Evolutionary conservation across 2,888 invertebrate genomes (phyloP).

Genomic region (Thymelicus sylvestris): DNA sequence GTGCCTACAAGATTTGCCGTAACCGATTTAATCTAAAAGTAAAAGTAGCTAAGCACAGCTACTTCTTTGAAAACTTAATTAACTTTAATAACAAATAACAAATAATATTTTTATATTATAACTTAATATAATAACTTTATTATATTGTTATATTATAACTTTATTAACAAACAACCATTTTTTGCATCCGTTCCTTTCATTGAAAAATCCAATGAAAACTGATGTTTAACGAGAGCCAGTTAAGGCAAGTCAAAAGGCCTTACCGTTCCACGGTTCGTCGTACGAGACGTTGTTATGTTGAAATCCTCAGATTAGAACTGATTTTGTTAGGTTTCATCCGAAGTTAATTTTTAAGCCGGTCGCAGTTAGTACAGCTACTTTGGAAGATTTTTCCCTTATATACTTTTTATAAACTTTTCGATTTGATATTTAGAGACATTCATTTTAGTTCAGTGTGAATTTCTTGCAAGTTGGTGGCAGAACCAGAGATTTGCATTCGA

Average conservation of each 20-base stretch:
- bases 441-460: background rate
- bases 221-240: background rate
- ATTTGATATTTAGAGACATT: background rate
- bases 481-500: no score
- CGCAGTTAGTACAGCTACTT: background rate
- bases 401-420: background rate
- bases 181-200: background rate
- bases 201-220: background rate
- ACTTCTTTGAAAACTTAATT: no score
- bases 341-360: slow-evolving; percentile 11
- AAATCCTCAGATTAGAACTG: slow-evolving; percentile 13
- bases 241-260: slow-evolving; percentile 19
- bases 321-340: slow-evolving; percentile 16
- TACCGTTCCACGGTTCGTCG: slow-evolving; percentile 4
- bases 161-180: background rate
- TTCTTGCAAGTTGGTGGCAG: slow-evolving; percentile 8
- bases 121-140: no score
- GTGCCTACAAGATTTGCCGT: no score
- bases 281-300: slow-evolving; percentile 10
- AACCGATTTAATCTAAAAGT: no score
- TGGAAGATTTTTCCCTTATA: background rate
- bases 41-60: no score
- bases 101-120: no score
- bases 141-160: no score
- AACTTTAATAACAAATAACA: no score